These are phyloP conservation scores for Enteromius paludinosus DNA, from an alignment of 2,797 vertebrate genomes.

Conservation along the genomic window DNA sequence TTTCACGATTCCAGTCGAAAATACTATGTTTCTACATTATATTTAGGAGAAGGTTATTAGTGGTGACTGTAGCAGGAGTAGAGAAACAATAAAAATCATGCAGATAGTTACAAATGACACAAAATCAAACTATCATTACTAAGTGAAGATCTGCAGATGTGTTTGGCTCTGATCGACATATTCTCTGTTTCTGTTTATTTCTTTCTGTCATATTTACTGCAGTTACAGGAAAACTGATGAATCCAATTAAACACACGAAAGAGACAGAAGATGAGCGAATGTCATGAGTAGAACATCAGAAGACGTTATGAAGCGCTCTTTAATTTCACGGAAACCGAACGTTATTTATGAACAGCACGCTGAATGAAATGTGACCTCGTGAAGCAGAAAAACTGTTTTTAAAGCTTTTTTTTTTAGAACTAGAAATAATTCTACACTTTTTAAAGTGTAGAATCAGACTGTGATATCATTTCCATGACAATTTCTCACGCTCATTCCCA, in stretches of 20 bases:
- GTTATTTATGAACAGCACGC: neutral
- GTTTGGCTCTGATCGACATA: neutral
- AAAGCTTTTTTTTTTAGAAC: neutral
- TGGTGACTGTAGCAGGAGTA: too few species aligned
- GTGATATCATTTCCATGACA: neutral
- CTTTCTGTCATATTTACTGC: conserved; percentile 2
- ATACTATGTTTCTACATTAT: too few species aligned
- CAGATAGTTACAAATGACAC: too few species aligned
- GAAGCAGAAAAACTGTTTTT: neutral
- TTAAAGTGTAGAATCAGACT: neutral
- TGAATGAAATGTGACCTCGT: neutral
- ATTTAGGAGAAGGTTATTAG: too few species aligned
- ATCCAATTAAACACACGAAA: neutral
- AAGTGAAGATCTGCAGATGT: conserved; percentile 8
- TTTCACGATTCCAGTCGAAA: too few species aligned
- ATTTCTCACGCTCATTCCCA: neutral
- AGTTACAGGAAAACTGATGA: neutral
- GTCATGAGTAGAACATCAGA: neutral
- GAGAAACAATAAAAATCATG: too few species aligned
- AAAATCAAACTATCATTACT: too few species aligned
- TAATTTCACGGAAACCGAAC: neutral
- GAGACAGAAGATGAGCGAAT: neutral
- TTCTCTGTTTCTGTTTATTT: neutral
- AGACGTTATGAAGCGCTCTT: neutral
- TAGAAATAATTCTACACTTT: neutral